Conservation (phyloP, 2,888 invertebrate species). For the Tillus elongatus region DNA sequence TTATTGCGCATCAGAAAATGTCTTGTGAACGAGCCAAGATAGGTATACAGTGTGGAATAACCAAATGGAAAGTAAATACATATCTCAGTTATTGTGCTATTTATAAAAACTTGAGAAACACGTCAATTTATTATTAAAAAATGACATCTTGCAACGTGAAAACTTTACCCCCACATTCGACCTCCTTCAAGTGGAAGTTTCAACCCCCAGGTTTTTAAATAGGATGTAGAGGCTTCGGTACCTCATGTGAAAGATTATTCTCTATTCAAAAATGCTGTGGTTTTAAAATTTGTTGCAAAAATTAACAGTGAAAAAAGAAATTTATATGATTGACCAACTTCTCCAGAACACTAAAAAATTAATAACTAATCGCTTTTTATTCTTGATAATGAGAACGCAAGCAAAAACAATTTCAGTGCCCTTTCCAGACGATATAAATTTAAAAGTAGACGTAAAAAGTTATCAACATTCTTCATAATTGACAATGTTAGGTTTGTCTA, state of each 20-base stretch:
- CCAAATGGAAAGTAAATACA: not conserved
- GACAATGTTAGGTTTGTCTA: no score
- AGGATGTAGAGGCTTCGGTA: not conserved
- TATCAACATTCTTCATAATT: no score
- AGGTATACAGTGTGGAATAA: slow-evolving; percentile 3
- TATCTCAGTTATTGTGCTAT: not conserved
- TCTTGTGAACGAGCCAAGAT: no score
- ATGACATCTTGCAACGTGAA: not conserved
- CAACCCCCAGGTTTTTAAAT: slow-evolving; percentile 2
- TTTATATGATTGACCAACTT: no score
- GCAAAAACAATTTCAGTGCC: no score
- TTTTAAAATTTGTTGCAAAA: not conserved
- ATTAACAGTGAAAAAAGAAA: no score
- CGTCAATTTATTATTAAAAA: not conserved
- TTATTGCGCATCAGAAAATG: no score
- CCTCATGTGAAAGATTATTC: not conserved
- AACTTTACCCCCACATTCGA: not conserved
- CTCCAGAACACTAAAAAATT: no score
- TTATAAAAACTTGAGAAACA: not conserved
- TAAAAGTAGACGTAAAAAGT: no score
- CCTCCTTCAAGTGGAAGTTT: not conserved
- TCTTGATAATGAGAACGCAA: no score
- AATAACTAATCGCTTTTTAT: no score
- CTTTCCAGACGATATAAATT: no score
- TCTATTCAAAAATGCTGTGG: slow-evolving; percentile 2